These are phyloP conservation scores for Pygoscelis adeliae DNA, from an alignment of 2,113 vertebrate species.

Conservation along the genomic window DNA sequence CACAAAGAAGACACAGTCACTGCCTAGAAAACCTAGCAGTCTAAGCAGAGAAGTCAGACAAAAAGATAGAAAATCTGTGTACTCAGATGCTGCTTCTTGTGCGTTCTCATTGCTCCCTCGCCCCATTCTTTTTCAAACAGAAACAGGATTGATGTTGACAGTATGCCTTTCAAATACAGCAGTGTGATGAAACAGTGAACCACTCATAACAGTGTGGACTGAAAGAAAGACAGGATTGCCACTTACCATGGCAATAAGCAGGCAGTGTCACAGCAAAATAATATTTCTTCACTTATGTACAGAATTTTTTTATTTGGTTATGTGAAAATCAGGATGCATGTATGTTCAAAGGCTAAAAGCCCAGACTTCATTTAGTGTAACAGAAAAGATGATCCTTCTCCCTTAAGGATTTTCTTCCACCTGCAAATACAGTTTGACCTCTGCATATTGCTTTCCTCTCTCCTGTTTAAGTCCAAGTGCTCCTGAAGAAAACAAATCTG, in stretches of 20 bases:
- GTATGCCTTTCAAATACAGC: conserved; percentile 7
- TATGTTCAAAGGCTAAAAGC: background rate
- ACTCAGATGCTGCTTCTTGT: background rate
- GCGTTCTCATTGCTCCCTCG: background rate
- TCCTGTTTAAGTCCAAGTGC: background rate
- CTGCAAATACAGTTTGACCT: background rate
- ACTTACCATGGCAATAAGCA: background rate
- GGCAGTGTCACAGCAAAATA: background rate
- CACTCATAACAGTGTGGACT: background rate
- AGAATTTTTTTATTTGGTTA: background rate
- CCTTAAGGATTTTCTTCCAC: background rate
- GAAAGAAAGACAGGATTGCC: conserved; percentile 3
- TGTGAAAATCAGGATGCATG: background rate
- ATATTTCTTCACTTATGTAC: background rate
- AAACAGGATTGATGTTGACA: conserved; percentile 10
- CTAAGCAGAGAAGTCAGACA: background rate
- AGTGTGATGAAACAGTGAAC: background rate
- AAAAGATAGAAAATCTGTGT: background rate
- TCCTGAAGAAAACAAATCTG: background rate
- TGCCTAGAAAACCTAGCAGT: background rate
- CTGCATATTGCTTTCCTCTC: background rate
- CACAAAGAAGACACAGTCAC: background rate
- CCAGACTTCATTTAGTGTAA: background rate
- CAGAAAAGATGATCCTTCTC: background rate
- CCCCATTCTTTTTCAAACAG: background rate